A percentile compares a stretch with the other conserved stretches of the same genome.
Conservation (phyloP, 1,140 invertebrate genomes). For the Hirudo medicinalis region DNA sequence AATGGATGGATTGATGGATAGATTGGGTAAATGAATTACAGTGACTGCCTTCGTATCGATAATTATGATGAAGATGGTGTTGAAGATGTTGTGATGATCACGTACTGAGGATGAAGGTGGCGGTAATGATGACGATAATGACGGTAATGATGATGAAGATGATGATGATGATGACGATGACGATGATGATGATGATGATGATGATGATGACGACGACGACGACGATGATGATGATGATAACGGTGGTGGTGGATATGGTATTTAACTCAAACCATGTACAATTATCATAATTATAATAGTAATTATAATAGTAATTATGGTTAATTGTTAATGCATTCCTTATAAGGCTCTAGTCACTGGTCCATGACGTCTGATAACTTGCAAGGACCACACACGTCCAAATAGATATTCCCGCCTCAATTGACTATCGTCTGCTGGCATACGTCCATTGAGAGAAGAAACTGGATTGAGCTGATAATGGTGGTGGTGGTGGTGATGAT, state of each 20-base stretch:
- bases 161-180: conserved; percentile 13
- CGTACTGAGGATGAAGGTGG: not conserved
- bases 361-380: not conserved
- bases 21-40: not conserved
- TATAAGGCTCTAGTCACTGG: not conserved
- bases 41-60: not conserved
- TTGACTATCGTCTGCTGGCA: too few relatives aligned
- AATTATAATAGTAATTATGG: not conserved
- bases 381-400: not conserved
- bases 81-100: too few relatives aligned
- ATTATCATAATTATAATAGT: not conserved
- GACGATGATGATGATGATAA: not conserved
- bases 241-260: not conserved
- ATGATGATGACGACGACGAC: not conserved
- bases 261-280: not conserved
- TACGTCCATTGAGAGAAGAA: too few relatives aligned
- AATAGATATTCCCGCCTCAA: too few relatives aligned
- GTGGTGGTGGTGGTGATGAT: too few relatives aligned
- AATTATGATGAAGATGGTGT: not conserved
- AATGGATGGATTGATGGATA: not conserved
- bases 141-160: conserved; percentile 14
- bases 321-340: not conserved
- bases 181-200: conserved; percentile 14
- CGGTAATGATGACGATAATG: conserved; percentile 4
- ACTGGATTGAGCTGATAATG: too few relatives aligned